Conservation (phyloP, 2,888 invertebrate genomes). For the Thereva nobilitata region DNA sequence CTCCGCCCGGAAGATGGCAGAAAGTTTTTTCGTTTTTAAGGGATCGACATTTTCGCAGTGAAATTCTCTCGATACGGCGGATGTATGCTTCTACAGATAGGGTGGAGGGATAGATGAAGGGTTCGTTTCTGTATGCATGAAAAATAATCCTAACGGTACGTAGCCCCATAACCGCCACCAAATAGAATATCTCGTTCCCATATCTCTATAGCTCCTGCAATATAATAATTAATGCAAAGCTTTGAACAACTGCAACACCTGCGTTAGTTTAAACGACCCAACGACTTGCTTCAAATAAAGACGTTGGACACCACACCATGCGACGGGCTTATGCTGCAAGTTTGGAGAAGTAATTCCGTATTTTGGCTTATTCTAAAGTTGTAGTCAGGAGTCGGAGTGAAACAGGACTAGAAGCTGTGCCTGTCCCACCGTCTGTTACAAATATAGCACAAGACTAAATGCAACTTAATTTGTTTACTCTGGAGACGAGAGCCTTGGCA, state of each 20-base stretch:
- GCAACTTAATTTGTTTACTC: slow-evolving; percentile 34
- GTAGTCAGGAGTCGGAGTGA: too few relatives aligned
- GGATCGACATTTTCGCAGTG: too few relatives aligned
- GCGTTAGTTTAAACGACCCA: slow-evolving; percentile 56
- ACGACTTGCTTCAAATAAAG: slow-evolving; percentile 19
- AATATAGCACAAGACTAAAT: slow-evolving; percentile 26
- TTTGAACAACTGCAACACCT: slow-evolving; percentile 59
- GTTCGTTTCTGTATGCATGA: not conserved
- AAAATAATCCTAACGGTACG: slow-evolving; percentile 20
- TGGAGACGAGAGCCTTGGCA: slow-evolving; percentile 24
- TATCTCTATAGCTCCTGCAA: slow-evolving; percentile 44
- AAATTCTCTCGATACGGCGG: too few relatives aligned
- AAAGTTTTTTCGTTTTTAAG: too few relatives aligned
- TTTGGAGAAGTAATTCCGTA: slow-evolving; percentile 25
- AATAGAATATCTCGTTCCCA: slow-evolving; percentile 13
- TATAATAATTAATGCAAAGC: slow-evolving; percentile 60
- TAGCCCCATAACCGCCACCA: slow-evolving; percentile 9
- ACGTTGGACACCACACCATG: slow-evolving; percentile 1
- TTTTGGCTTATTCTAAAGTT: not conserved
- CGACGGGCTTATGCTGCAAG: slow-evolving; percentile 1
- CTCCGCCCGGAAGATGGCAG: too few relatives aligned
- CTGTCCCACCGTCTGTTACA: slow-evolving; percentile 25
- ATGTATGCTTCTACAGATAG: too few relatives aligned
- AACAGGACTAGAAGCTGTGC: not conserved
- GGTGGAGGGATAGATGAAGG: too few relatives aligned